Evolutionary conservation across 2,888 invertebrate species (phyloP).

Genomic region (Elmis aenea): DNA sequence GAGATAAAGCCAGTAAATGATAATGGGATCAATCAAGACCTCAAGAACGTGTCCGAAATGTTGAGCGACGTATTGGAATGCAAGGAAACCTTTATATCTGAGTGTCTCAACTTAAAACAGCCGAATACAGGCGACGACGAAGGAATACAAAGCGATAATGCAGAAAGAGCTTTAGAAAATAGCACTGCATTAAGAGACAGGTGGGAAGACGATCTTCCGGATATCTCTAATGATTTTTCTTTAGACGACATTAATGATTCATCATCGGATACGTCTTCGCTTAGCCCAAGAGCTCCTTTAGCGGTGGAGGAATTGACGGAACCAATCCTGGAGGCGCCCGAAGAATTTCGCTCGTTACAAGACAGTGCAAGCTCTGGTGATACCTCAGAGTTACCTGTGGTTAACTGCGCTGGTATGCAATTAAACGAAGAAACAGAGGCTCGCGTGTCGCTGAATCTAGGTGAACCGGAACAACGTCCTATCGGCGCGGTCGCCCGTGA

Average conservation of each 20-base stretch:
- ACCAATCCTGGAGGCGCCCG: slow-evolving; percentile 30
- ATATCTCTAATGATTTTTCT: slow-evolving; percentile 10
- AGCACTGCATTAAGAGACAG: neutral
- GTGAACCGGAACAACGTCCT: slow-evolving; percentile 16
- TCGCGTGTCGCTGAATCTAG: slow-evolving; percentile 9
- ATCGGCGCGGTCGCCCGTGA: slow-evolving; percentile 14
- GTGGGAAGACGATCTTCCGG: slow-evolving; percentile 3
- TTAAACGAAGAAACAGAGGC: slow-evolving; percentile 5
- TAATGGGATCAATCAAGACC: slow-evolving; percentile 8
- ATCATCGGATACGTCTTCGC: slow-evolving; percentile 4
- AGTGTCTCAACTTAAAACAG: slow-evolving; percentile 5
- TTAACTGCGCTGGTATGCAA: too few species aligned
- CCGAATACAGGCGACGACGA: slow-evolving; percentile 1
- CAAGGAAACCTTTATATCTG: neutral
- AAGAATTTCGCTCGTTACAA: slow-evolving; percentile 27
- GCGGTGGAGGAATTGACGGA: slow-evolving; percentile 6
- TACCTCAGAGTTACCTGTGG: too few species aligned
- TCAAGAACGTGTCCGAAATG: slow-evolving; percentile 8
- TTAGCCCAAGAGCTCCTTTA: slow-evolving; percentile 12
- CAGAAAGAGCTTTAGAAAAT: neutral
- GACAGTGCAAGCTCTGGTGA: slow-evolving; percentile 4
- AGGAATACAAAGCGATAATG: slow-evolving; percentile 6
- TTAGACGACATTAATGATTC: neutral
- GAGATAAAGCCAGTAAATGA: slow-evolving; percentile 6
- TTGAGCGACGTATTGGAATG: slow-evolving; percentile 5